Evolutionary conservation across 2,797 vertebrate species (phyloP).

Genomic region (Avahi laniger): DNA sequence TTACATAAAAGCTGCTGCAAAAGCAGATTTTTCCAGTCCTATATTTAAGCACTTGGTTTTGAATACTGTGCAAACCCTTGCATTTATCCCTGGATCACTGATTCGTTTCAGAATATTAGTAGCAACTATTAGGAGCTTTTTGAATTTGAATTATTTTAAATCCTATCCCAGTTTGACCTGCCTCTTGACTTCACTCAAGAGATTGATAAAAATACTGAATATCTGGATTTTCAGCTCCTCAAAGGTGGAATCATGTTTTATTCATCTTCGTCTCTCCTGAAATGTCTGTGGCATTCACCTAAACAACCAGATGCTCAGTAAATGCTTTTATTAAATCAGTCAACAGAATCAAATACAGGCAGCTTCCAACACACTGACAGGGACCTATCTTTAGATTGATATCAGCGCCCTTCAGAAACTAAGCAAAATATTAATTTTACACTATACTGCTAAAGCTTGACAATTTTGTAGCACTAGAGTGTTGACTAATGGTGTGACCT

Average conservation of each 20-base stretch:
- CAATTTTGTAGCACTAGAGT: neutral
- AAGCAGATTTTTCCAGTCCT: neutral
- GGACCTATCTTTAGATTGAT: neutral
- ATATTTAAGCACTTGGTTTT: neutral
- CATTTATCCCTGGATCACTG: neutral
- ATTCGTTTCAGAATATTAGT: neutral
- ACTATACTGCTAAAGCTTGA: neutral
- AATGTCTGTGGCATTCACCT: constrained; percentile 17
- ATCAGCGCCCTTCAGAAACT: neutral
- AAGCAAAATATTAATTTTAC: neutral
- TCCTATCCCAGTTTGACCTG: neutral
- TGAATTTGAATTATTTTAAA: constrained; percentile 26
- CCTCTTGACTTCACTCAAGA: constrained; percentile 16
- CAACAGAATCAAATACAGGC: neutral
- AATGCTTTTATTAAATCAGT: constrained; percentile 15
- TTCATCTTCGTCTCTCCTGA: neutral
- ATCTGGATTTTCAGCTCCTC: constrained; percentile 44
- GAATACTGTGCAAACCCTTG: neutral
- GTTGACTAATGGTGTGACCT: neutral
- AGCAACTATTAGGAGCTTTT: neutral
- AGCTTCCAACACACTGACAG: neutral
- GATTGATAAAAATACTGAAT: neutral
- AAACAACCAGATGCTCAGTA: neutral
- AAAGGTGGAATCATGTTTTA: constrained; percentile 1
- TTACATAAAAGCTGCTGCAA: neutral